Base-by-base conservation (phyloP, 2,888 invertebrate species). In the Cybosia mesomella region DNA sequence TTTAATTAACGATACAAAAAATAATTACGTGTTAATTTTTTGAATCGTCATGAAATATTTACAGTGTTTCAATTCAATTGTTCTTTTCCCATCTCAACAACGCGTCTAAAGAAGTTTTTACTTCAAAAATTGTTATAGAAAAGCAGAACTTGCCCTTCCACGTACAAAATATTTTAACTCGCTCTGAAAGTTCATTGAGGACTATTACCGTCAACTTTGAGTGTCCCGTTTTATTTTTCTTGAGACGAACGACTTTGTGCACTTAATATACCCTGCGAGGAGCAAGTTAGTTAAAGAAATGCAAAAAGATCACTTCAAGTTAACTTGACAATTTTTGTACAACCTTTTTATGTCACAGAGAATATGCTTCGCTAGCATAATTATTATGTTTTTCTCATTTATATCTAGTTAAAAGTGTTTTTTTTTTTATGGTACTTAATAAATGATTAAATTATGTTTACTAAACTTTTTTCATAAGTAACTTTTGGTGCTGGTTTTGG, bases 241-340 rank as follows among this genome's bases (percentile, higher is more conserved):
- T 24, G 24, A 21, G 24, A 55, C 43, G 54, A 22, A 54, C 34
- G 22, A 36, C 36, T 59, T 18, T 22, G 22, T 34, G 21, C 13
- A 21, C 58, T 59, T 59, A 36, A 21, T 59, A 7, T 34, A 59
- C 34, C 22, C 22, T 34, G 18, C 7, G 34, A 59, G 34, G n/a
- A 59, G 58, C 34, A 59, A 58, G 21, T 21, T 34, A 58, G 58
- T 58, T 58, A 34, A 5, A 59, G 13, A 34, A 36, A 36, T 36
- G 21, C 34, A 59, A 59, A 59, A 21, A 34, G 34, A 34, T 36
- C 49, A 49, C 34, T 58, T 58, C 11, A 34, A 58, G n/a, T 58
- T 58, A 58, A 57, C 28, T 57, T 49, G 18, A 8, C 9, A n/a
- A 9, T 55, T 58, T 58, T 34, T 49, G 49, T n/a, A 21, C 58